phyloP scores from a whole-genome alignment of 1,140 invertebrate genomes.

The Bombus pascuorum region DNA sequence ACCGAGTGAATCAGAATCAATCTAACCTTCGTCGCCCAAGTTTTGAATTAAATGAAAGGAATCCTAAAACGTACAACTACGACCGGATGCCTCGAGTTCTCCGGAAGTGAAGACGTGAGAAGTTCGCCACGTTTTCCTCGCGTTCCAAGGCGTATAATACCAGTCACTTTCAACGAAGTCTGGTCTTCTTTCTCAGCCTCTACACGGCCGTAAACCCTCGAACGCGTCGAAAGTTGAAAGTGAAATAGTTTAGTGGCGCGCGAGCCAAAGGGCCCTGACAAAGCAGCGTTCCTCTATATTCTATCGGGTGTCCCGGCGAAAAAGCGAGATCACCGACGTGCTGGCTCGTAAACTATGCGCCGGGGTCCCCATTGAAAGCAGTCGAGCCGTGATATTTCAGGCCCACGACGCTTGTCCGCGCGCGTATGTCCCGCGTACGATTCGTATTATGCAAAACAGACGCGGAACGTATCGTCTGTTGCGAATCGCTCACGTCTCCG shows the following conservation, averaged over 20 bases:
- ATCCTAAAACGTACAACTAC: background rate
- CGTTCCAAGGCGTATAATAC: too few relatives aligned
- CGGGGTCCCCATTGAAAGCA: conserved; percentile 56
- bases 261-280: conserved; percentile 45
- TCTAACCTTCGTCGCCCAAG: too few relatives aligned
- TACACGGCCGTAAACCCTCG: conserved; percentile 48
- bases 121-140: too few relatives aligned
- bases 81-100: background rate
- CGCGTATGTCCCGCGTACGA: conserved; percentile 20
- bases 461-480: conserved; percentile 66
- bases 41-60: too few relatives aligned
- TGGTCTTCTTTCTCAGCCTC: conserved; percentile 16
- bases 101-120: background rate
- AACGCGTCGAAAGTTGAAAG: conserved; percentile 56
- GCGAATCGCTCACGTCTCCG: conserved; percentile 57
- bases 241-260: conserved; percentile 55
- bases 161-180: background rate
- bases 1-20: too few relatives aligned
- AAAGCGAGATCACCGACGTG: conserved; percentile 34
- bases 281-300: conserved; percentile 34
- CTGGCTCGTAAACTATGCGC: conserved; percentile 62
- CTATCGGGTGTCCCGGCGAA: conserved; percentile 55
- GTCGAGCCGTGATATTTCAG: conserved; percentile 69
- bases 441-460: conserved; percentile 69
- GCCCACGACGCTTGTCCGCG: conserved; percentile 57